Conservation (phyloP, 2,113 vertebrate genomes). For the Bufo gargarizans region DNA sequence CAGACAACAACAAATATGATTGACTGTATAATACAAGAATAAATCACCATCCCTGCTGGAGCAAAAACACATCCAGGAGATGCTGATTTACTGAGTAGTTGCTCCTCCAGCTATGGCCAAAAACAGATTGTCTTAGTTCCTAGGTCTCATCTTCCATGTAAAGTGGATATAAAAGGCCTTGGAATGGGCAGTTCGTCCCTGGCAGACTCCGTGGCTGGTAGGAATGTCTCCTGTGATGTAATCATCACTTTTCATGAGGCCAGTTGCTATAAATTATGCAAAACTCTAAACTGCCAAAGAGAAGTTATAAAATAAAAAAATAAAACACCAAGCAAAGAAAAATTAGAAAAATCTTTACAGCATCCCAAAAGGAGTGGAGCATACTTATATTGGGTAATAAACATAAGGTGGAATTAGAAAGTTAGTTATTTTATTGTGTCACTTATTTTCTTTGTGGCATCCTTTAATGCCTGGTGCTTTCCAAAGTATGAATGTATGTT, state of each 20-base stretch:
- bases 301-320: slow-evolving; percentile 5
- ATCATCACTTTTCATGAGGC: slow-evolving; percentile 40
- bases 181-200: slow-evolving; percentile 37
- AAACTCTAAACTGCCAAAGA: slow-evolving; percentile 30
- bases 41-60: slow-evolving; percentile 2
- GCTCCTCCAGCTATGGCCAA: slow-evolving; percentile 18
- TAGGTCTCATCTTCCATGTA: slow-evolving; percentile 32
- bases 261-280: slow-evolving; percentile 45
- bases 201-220: slow-evolving; percentile 28
- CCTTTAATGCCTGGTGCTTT: neutral
- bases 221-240: slow-evolving; percentile 42
- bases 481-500: too few species aligned
- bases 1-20: neutral
- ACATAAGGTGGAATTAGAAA: neutral
- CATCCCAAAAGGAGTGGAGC: neutral
- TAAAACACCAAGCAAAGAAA: slow-evolving; percentile 1
- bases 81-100: slow-evolving; percentile 28
- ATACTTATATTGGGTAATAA: neutral
- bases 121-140: slow-evolving; percentile 10
- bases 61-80: slow-evolving; percentile 13
- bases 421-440: neutral
- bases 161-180: slow-evolving; percentile 43
- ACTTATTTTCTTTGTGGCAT: neutral
- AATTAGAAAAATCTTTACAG: neutral
- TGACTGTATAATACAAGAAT: neutral